Conservation (phyloP, 2,888 invertebrate species). For the Nemurella pictetii region DNA sequence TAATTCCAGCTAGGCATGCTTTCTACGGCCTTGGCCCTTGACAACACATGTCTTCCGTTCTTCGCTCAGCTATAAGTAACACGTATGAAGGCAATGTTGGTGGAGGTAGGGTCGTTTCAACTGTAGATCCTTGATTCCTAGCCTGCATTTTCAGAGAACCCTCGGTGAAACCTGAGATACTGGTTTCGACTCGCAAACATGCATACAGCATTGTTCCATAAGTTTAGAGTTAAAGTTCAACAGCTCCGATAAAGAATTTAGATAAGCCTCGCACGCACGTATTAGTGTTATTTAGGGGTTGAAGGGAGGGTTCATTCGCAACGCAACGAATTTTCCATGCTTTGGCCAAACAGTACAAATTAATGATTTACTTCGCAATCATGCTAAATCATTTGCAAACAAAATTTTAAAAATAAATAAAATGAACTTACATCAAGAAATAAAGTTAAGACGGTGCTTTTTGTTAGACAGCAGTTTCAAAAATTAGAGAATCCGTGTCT, state of each 20-base stretch:
- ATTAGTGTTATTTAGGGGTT: neutral
- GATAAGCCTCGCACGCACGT: neutral
- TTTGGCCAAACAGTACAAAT: slow-evolving; percentile 5
- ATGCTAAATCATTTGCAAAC: slow-evolving; percentile 26
- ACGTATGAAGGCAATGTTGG: too few species aligned
- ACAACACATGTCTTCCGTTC: too few species aligned
- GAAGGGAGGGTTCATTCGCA: neutral
- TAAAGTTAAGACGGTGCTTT: slow-evolving; percentile 37
- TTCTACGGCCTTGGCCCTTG: too few species aligned
- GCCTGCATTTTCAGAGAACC: too few species aligned
- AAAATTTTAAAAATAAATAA: slow-evolving; percentile 21
- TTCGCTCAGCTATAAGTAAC: too few species aligned
- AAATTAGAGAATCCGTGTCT: slow-evolving; percentile 41
- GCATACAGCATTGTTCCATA: neutral
- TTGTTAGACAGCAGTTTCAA: slow-evolving; percentile 44
- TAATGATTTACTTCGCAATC: neutral
- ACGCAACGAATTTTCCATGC: neutral
- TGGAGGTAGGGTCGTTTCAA: too few species aligned
- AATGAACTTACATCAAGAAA: slow-evolving; percentile 43
- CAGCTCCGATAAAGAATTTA: too few species aligned
- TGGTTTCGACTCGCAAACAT: slow-evolving; percentile 8
- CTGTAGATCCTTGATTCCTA: too few species aligned
- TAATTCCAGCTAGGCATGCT: too few species aligned
- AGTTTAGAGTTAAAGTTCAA: too few species aligned
- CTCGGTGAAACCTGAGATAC: neutral